Conservation (phyloP, 2,797 vertebrate genomes). For the Emys orbicularis region DNA sequence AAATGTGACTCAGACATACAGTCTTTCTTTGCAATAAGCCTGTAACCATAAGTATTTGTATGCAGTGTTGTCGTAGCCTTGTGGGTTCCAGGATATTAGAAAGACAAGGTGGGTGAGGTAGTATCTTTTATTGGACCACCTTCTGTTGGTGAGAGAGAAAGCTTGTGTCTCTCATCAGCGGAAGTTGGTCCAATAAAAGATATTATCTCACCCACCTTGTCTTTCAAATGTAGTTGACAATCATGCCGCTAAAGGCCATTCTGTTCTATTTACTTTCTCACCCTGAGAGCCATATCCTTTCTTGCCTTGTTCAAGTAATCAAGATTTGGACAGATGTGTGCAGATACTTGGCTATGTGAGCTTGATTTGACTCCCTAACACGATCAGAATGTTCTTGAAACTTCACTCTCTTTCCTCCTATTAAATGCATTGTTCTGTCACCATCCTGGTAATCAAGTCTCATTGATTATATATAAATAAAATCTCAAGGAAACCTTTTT, state of each 20-base stretch:
- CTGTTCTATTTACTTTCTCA: not conserved
- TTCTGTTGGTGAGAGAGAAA: not conserved
- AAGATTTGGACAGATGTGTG: not conserved
- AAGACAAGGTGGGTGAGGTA: not conserved
- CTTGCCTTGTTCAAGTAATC: not conserved
- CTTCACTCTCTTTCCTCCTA: not conserved
- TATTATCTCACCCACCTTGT: not conserved
- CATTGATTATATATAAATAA: not conserved
- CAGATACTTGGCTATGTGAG: fast-evolving
- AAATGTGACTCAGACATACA: not conserved
- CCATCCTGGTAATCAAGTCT: not conserved
- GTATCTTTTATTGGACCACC: not conserved
- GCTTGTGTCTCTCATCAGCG: not conserved
- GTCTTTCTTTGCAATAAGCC: not conserved
- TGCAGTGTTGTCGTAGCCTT: not conserved
- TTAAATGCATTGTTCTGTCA: not conserved
- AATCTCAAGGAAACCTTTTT: not conserved
- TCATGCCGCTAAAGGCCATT: not conserved
- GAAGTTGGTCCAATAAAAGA: not conserved
- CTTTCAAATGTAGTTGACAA: not conserved
- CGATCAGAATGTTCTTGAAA: not conserved
- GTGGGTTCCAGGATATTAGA: not conserved
- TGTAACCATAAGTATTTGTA: not conserved
- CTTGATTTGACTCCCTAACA: not conserved
- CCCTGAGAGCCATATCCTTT: not conserved